Evolutionary conservation across 1,140 invertebrate genomes (phyloP), one percentile per base, ranked within the genome.

Genomic region (Eumeta japonica): DNA sequence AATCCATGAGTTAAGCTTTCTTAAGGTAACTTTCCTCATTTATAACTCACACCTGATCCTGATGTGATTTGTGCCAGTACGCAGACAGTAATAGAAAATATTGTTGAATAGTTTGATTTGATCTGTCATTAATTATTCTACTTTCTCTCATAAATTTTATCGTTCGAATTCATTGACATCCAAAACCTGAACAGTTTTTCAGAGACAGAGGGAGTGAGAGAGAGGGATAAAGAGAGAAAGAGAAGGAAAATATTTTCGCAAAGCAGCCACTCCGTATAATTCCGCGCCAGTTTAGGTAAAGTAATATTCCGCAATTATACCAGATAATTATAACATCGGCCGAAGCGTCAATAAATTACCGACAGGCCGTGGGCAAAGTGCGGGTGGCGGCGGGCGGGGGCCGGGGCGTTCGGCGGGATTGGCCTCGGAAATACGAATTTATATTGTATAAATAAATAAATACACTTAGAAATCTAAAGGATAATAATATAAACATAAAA

Each of bases 341-440:
- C 43, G 35, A 45, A 44, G 50, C 47, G 50, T 47, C 50, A 28
- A 52, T 52, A 52, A 49, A 52, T 49, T 37, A 16, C 35, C 33
- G 20, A 36, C 30, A 32, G 30, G 29, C 36, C 40, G 46, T 39
- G 48, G 37, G 45, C 42, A 27, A 14, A 24, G 34, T 42, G 50
- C 44, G 47, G 47, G 47, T 44, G 50, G 39, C 39, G n/a, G n/a
- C n/a, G 12, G 41, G 37, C 49, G 46, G 42, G 46, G 50, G 19
- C 33, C 28, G 17, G n/a, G 27, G n/a, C 12, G 11, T 28, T 17
- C 19, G 9, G 27, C 10, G 12, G 15, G 47, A 38, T 45, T 45
- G 37, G 28, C 32, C 46, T 15, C 38, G 17, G 2, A 38, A 40
- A 41, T 20, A 37, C n/a, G 31, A 33, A 30, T 24, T 16, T 7